Evolutionary conservation across 2,113 vertebrate genomes (phyloP).

Genomic region (Etia nguti): DNA sequence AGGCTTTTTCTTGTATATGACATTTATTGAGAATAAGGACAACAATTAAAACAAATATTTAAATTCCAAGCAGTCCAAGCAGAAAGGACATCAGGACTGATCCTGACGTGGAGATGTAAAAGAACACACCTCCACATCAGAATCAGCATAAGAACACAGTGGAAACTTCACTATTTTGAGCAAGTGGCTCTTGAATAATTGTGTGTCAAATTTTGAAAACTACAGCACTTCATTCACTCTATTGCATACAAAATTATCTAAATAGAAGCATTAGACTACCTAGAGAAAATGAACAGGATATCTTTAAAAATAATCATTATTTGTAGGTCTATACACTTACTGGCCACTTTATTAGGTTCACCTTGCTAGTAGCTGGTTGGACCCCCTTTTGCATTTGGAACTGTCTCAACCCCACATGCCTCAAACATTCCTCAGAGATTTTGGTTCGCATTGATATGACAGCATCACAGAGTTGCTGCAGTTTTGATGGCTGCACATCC

Average conservation of each 20-base stretch:
- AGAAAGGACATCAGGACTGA: background rate
- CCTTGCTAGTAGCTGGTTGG: background rate
- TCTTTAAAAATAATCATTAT: background rate
- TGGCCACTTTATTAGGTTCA: background rate
- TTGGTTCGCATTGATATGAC: background rate
- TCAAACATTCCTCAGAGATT: background rate
- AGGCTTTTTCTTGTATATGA: background rate
- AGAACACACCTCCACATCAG: background rate
- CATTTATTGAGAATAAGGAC: background rate
- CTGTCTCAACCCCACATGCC: background rate
- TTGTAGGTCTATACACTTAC: background rate
- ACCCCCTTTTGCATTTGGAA: background rate
- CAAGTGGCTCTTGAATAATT: background rate
- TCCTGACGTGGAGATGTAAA: background rate
- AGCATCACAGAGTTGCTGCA: background rate
- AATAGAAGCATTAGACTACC: background rate
- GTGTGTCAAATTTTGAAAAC: background rate
- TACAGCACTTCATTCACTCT: background rate
- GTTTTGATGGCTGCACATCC: background rate
- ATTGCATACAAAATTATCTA: background rate
- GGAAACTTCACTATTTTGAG: background rate
- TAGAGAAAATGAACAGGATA: background rate
- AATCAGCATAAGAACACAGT: background rate
- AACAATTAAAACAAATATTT: background rate
- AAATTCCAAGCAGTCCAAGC: background rate